Conservation (phyloP, 2,113 vertebrate genomes). For the Ceratotherium simum region DNA sequence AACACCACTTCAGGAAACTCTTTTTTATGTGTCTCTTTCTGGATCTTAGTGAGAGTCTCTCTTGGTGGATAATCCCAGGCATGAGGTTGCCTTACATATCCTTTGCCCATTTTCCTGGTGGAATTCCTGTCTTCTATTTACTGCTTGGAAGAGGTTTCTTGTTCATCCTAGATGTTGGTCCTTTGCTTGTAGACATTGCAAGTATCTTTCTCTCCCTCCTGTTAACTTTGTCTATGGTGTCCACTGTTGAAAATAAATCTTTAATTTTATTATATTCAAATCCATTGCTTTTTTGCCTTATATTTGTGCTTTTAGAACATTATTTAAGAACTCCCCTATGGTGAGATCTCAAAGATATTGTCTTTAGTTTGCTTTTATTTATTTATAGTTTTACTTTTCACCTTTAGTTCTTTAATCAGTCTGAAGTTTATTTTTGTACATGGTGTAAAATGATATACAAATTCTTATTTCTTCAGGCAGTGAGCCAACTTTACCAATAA, state of each 20-base stretch:
- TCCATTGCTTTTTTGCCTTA: slow-evolving; percentile 11
- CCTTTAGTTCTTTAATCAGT: not conserved
- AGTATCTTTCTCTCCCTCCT: not conserved
- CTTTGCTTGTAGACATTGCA: slow-evolving; percentile 6
- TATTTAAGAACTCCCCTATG: not conserved
- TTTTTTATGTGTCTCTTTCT: not conserved
- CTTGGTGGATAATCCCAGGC: not conserved
- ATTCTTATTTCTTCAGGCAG: not conserved
- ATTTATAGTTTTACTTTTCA: not conserved
- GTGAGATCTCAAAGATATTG: not conserved
- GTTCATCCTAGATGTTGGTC: not conserved
- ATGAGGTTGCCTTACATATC: not conserved
- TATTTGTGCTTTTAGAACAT: not conserved
- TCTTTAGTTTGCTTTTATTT: not conserved
- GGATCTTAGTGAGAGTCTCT: not conserved
- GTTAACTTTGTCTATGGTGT: not conserved
- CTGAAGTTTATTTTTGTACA: not conserved
- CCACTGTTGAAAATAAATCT: slow-evolving; percentile 25
- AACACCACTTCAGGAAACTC: not conserved
- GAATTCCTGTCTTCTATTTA: not conserved
- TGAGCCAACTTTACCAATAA: not conserved
- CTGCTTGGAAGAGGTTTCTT: not conserved
- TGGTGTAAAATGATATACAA: not conserved
- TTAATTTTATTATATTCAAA: slow-evolving; percentile 24
- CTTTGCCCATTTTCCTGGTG: not conserved